These are phyloP conservation scores for Pyrocoelia pectoralis DNA, from an alignment of 2,888 invertebrate genomes.

Conservation along the genomic window DNA sequence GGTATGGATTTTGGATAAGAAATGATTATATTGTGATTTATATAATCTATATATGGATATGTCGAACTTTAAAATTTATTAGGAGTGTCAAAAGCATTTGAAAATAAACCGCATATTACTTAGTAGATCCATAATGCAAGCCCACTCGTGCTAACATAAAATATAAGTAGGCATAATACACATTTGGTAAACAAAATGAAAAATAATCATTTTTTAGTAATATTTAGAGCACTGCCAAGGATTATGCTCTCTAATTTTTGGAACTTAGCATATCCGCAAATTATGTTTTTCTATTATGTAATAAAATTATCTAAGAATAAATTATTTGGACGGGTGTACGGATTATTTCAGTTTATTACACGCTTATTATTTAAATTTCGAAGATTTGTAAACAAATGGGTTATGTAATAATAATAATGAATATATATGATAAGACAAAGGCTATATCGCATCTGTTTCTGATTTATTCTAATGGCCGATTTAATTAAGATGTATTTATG, in stretches of 20 bases:
- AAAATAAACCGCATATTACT: slow-evolving; percentile 2
- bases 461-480: no score
- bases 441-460: no score
- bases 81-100: slow-evolving; percentile 37
- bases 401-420: no score
- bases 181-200: slow-evolving; percentile 7
- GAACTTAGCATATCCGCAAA: no score
- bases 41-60: slow-evolving; percentile 33
- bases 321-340: no score
- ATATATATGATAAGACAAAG: no score
- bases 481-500: no score
- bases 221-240: not conserved
- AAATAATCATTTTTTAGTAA: not conserved
- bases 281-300: no score
- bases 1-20: slow-evolving; percentile 16
- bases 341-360: no score
- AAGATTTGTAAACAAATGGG: no score
- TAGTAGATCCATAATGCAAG: not conserved
- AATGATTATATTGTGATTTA: slow-evolving; percentile 31
- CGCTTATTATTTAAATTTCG: no score
- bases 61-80: slow-evolving; percentile 36
- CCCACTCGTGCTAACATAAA: slow-evolving; percentile 2
- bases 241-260: not conserved
- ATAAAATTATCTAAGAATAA: no score
- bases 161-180: slow-evolving; percentile 2